Evolutionary conservation across 2,113 vertebrate species (phyloP).

Genomic region (Pontoporia blainvillei): DNA sequence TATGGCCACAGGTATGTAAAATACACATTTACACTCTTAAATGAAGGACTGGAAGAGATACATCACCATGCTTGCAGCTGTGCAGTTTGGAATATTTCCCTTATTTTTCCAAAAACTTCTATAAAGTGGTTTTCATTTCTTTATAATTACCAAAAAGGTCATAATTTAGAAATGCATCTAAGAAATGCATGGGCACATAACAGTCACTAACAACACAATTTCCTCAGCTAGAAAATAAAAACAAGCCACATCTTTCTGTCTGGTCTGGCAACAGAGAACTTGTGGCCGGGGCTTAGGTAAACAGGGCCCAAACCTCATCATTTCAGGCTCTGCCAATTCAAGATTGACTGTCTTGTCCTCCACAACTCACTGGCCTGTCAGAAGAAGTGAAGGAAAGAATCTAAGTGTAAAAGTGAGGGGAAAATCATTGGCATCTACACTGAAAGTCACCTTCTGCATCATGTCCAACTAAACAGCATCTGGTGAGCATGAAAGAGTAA

Average conservation of each 20-base stretch:
- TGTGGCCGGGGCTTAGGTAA: background rate
- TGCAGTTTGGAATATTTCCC: background rate
- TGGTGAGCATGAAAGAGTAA: background rate
- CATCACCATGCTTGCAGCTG: background rate
- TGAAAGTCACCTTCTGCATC: background rate
- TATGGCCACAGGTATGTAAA: background rate
- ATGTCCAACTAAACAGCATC: background rate
- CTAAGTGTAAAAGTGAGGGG: background rate
- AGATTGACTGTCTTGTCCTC: background rate
- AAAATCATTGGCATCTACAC: background rate
- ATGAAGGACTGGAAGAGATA: background rate
- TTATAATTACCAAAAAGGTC: background rate
- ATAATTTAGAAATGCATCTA: background rate
- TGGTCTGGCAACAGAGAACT: background rate
- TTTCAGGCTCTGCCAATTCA: background rate
- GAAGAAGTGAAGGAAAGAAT: background rate
- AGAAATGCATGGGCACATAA: background rate
- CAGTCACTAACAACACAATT: background rate
- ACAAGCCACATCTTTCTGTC: background rate
- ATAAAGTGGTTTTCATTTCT: constrained; percentile 1
- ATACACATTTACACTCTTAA: background rate
- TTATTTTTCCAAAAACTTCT: background rate
- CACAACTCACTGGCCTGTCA: background rate
- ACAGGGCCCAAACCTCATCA: background rate
- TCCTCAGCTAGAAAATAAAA: background rate